phyloP scores from a whole-genome alignment of 1,140 invertebrate species.

The Triops longicaudatus region DNA sequence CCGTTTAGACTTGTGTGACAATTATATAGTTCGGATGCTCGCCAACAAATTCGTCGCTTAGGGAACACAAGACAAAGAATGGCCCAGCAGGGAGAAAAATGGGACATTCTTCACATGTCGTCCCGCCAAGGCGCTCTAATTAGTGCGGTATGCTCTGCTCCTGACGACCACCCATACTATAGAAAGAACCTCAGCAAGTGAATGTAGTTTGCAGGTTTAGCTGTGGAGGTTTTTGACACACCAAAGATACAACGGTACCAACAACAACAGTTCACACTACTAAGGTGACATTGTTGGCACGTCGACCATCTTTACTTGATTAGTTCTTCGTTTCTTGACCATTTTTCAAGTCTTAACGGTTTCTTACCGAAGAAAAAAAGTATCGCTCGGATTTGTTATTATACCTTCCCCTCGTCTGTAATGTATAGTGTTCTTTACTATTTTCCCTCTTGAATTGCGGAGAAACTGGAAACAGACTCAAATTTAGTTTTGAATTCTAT shows the following conservation, averaged over 20 bases:
- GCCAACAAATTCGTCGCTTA: slow-evolving; percentile 11
- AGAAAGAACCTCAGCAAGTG: neutral
- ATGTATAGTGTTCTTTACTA: neutral
- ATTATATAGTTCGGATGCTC: slow-evolving; percentile 1
- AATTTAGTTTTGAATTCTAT: neutral
- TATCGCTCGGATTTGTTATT: neutral
- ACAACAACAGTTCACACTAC: slow-evolving; percentile 1
- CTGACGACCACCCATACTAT: slow-evolving; percentile 4
- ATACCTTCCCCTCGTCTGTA: neutral
- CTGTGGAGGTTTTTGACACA: neutral
- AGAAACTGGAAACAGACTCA: neutral
- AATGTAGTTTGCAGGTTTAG: neutral
- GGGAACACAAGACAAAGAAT: neutral
- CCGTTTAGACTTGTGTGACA: slow-evolving; percentile 2
- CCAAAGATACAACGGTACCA: neutral
- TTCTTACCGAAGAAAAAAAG: neutral
- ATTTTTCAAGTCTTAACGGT: neutral
- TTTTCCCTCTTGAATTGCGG: neutral
- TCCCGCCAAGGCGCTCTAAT: slow-evolving; percentile 13
- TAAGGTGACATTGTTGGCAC: slow-evolving; percentile 11
- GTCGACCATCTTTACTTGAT: neutral
- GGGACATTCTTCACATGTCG: slow-evolving; percentile 10
- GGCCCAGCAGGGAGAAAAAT: neutral
- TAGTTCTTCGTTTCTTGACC: neutral
- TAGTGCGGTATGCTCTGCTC: neutral